Percentiles rank a stretch among this genome's conserved stretches.
phyloP scores from a whole-genome alignment of 2,113 vertebrate genomes.

The Ascaphus truei region DNA sequence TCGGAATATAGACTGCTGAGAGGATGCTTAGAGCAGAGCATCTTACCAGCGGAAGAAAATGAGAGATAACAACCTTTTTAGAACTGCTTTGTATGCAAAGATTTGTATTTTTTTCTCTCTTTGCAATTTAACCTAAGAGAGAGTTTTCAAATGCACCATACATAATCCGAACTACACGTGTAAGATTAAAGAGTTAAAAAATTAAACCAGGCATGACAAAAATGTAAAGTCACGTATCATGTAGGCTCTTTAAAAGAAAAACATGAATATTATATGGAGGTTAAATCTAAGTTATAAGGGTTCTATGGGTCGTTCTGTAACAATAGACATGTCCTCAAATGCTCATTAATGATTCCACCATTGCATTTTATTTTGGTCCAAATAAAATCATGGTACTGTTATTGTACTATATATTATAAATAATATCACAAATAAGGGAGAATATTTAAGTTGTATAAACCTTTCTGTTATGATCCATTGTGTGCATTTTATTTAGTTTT shows the following conservation, averaged over 20 bases:
- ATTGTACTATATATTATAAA: too few relatives aligned
- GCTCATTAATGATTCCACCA: too few relatives aligned
- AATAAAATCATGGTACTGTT: too few relatives aligned
- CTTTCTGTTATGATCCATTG: neutral
- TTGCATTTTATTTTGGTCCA: too few relatives aligned
- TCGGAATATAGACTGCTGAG: conserved; percentile 38
- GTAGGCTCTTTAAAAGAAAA: too few relatives aligned
- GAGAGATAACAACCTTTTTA: conserved; percentile 39
- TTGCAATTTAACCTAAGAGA: conserved; percentile 11
- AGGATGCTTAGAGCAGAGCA: conserved; percentile 42
- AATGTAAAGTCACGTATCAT: too few relatives aligned
- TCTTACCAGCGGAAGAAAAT: conserved; percentile 40
- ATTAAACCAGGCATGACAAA: neutral
- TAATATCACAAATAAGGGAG: too few relatives aligned
- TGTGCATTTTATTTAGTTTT: conserved; percentile 28
- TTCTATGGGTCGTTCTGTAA: too few relatives aligned
- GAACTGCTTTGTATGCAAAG: conserved; percentile 30
- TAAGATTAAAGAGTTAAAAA: neutral
- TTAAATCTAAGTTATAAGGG: too few relatives aligned
- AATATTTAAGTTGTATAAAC: neutral
- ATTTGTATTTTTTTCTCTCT: neutral
- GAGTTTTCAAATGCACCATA: neutral
- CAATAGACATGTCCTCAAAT: too few relatives aligned
- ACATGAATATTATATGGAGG: too few relatives aligned
- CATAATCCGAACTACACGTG: neutral